A percentile compares a stretch with the other conserved stretches of the same genome.
Conservation (phyloP, 2,888 invertebrate genomes). For the Laspeyria flexula region DNA sequence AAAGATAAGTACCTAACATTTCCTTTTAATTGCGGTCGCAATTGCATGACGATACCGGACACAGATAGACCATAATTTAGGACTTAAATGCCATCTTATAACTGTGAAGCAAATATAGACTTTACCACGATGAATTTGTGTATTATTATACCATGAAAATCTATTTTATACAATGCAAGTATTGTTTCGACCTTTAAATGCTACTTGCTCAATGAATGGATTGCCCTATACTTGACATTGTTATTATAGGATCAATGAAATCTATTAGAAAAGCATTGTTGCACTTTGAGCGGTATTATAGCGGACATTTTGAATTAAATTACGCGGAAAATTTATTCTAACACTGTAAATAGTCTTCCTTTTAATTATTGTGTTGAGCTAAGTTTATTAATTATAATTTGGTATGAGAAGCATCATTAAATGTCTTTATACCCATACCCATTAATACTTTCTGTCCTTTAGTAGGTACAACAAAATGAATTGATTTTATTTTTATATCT, state of each 20-base stretch:
- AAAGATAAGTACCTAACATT: no score
- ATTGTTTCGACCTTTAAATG: slow-evolving; percentile 51
- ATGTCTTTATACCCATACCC: no score
- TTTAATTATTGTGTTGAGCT: no score
- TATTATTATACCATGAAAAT: slow-evolving; percentile 18
- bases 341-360: no score
- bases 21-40: no score
- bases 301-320: no score
- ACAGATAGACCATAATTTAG: slow-evolving; percentile 18
- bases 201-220: slow-evolving; percentile 48
- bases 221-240: slow-evolving; percentile 35
- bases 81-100: slow-evolving; percentile 13
- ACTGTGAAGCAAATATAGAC: slow-evolving; percentile 11
- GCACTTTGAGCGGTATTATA: not conserved
- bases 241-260: slow-evolving; percentile 3
- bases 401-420: no score
- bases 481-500: no score
- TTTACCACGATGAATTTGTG: slow-evolving; percentile 9
- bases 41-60: slow-evolving; percentile 1
- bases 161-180: slow-evolving; percentile 24
- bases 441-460: no score
- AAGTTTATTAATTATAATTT: no score
- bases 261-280: slow-evolving; percentile 1
- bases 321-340: no score
- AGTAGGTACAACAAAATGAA: no score